Percentiles rank a stretch among this genome's conserved stretches.
Conservation (phyloP, 2,113 vertebrate genomes). For the Tetraodon nigroviridis region DNA sequence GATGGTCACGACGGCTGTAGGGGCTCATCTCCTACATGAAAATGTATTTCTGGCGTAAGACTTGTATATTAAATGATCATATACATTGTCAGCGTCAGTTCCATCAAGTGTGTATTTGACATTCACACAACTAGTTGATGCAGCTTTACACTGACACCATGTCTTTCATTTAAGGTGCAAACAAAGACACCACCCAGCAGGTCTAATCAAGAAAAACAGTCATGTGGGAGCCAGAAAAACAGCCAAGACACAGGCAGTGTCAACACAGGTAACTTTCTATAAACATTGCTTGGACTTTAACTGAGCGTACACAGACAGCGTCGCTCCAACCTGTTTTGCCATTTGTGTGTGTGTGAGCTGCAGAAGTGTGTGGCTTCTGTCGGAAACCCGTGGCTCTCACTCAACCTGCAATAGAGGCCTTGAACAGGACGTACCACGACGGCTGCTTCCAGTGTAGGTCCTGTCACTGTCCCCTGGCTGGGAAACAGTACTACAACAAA, state of each 20-base stretch:
- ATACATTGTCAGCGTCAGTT: background rate
- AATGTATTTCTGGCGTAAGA: too few species aligned
- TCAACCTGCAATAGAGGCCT: slow-evolving; percentile 79
- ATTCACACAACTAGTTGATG: background rate
- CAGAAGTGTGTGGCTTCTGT: slow-evolving; percentile 93
- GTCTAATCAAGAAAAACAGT: slow-evolving; percentile 28
- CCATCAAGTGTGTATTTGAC: background rate
- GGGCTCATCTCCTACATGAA: too few species aligned
- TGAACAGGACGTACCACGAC: slow-evolving; percentile 85
- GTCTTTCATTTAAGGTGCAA: slow-evolving; percentile 40
- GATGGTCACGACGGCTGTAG: too few species aligned
- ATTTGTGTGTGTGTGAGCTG: slow-evolving; percentile 29
- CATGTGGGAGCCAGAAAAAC: slow-evolving; percentile 14
- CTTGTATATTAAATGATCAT: too few species aligned
- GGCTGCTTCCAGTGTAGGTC: slow-evolving; percentile 87
- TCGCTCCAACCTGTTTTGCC: slow-evolving; percentile 13
- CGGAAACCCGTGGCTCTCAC: slow-evolving; percentile 77
- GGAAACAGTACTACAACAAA: slow-evolving; percentile 87
- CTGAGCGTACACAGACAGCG: background rate
- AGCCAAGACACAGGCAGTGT: slow-evolving; percentile 30
- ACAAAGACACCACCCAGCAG: slow-evolving; percentile 61
- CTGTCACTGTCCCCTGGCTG: slow-evolving; percentile 79
- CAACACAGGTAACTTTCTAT: slow-evolving; percentile 55
- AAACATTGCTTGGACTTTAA: slow-evolving; percentile 1
- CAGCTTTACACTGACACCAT: background rate